Base-by-base conservation (phyloP, 1,140 invertebrate species). In the Riptortus pedestris region DNA sequence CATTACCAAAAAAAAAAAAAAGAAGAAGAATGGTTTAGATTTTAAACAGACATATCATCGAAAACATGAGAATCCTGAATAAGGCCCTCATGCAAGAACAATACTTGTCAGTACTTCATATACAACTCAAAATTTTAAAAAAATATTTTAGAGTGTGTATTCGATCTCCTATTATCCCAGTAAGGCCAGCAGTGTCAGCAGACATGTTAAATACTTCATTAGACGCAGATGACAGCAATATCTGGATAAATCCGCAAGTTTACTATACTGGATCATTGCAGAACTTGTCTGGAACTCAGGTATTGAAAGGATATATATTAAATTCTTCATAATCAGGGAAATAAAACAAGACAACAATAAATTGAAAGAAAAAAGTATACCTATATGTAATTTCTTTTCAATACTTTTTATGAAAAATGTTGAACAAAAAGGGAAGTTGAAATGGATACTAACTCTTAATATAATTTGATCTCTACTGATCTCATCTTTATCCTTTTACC, bases 101-200 rank as follows among this genome's bases (percentile, higher is more conserved):
- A 4, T 24, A 9, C 12, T 4, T 11, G 9, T 24, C 22, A n/a
- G 24, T 18, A 47, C 12, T 63, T 22, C 7, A 20, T 9, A n/a
- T 29, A 16, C 55, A 7, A 22, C 26, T 28, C 26, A 29, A 29
- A 28, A 22, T 58, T 11, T 58, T n/a, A 20, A 61, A 43, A 43
- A 43, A 43, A 18, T n/a, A 61, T 76, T 75, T 48, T 74, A 88
- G 85, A 65, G 87, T 87, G 24, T 89, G 86, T 73, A 83, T 85
- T 65, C 80, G 87, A 65, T 89, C 87, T 1, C 87, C 87, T 2
- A 81, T 89, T 67, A 87, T 88, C 69, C 85, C 85, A 11, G 84
- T 85, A 7, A 75, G 85, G 26, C 82, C 86, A 7, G 80, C 85
- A 0, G 83, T 85, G 70, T 85, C 85, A 0, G 83, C 84, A 1